phyloP scores from a whole-genome alignment of 2,888 invertebrate species.

The Nomada goodeniana region DNA sequence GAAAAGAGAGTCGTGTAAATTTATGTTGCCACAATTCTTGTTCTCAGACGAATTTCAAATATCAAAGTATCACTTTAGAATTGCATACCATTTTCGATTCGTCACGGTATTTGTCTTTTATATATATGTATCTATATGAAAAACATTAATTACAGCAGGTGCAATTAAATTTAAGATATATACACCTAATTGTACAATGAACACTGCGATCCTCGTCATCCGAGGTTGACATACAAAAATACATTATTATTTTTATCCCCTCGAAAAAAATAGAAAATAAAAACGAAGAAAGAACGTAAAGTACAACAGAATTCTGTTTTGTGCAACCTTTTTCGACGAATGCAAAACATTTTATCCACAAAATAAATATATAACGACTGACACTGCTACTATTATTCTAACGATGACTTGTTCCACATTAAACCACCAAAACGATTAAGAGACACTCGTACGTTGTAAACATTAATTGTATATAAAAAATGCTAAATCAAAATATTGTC shows the following conservation, averaged over 20 bases:
- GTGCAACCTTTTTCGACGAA: background rate
- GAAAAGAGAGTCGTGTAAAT: background rate
- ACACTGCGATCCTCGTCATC: slow-evolving; percentile 11
- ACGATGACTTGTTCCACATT: slow-evolving; percentile 2
- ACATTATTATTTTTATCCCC: background rate
- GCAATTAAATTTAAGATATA: slow-evolving; percentile 20
- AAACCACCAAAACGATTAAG: slow-evolving; percentile 14
- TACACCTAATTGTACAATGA: slow-evolving; percentile 25
- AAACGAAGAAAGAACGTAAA: background rate
- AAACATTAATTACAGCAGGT: slow-evolving; percentile 8
- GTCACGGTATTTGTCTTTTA: background rate
- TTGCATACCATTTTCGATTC: background rate
- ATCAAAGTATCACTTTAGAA: background rate
- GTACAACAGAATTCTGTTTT: background rate
- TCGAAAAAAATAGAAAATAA: background rate
- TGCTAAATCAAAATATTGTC: slow-evolving; percentile 40
- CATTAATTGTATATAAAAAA: slow-evolving; percentile 25
- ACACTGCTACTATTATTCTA: slow-evolving; percentile 7
- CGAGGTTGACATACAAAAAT: slow-evolving; percentile 26
- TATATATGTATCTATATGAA: background rate
- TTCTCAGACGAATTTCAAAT: slow-evolving; percentile 2
- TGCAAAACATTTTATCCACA: background rate
- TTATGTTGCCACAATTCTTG: background rate
- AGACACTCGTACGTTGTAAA: slow-evolving; percentile 17
- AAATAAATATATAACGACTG: slow-evolving; percentile 20